phyloP scores from a whole-genome alignment of 53 echinoderm and acorn worm genomes.

The Arbacia lixula region DNA sequence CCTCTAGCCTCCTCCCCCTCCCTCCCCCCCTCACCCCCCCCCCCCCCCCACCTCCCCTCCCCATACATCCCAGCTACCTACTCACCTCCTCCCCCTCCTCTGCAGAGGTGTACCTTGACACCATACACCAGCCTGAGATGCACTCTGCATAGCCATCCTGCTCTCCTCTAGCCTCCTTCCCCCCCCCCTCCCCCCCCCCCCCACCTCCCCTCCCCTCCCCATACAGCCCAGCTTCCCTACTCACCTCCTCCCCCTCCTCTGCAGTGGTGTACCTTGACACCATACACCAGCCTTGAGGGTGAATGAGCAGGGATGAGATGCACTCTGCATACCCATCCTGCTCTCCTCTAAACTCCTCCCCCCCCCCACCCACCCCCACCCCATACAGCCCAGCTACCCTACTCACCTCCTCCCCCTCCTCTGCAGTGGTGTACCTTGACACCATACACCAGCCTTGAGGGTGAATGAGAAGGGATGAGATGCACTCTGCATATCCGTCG shows the following conservation, averaged over 20 bases:
- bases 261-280: slow-evolving; percentile 89
- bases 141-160: slow-evolving; percentile 79
- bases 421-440: slow-evolving; percentile 85
- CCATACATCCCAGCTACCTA: no score
- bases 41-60: no score
- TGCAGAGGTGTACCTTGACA: slow-evolving; percentile 87
- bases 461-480: slow-evolving; percentile 91
- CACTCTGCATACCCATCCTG: slow-evolving; percentile 79
- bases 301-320: slow-evolving; percentile 91
- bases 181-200: no score
- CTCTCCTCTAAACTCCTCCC: no score
- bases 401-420: slow-evolving; percentile 89
- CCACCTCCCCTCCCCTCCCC: no score
- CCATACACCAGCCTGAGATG: slow-evolving; percentile 97
- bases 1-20: no score
- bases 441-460: slow-evolving; percentile 98
- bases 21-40: no score
- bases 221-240: no score
- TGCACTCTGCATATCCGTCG: slow-evolving; percentile 81
- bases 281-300: slow-evolving; percentile 98
- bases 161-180: no score
- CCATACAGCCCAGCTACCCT: no score
- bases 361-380: no score
- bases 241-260: slow-evolving; percentile 89
- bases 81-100: slow-evolving; percentile 90